A percentile compares a stretch with the other conserved stretches of the same genome.
These are phyloP conservation scores for Brienomyrus brachyistius DNA, from an alignment of 2,113 vertebrate genomes.

Conservation along the genomic window DNA sequence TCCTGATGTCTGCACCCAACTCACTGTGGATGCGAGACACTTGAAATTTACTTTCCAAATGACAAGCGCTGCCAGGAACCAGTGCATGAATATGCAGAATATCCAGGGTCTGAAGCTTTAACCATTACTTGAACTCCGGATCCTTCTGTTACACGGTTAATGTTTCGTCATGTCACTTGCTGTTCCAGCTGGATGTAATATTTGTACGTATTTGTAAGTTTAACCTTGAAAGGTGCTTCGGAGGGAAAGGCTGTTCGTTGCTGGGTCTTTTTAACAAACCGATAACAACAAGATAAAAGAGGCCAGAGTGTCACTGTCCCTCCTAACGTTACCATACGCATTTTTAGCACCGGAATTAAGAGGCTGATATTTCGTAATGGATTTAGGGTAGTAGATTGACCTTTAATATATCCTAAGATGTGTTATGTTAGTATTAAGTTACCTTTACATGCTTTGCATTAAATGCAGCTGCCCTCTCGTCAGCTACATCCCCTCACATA, in stretches of 20 bases:
- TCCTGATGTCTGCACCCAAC: background rate
- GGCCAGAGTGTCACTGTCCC: background rate
- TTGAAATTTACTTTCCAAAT: background rate
- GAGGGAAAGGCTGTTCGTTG: background rate
- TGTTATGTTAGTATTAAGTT: background rate
- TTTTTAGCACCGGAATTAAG: background rate
- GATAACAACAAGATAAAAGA: background rate
- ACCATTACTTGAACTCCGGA: background rate
- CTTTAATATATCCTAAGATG: background rate
- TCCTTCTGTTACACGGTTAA: background rate
- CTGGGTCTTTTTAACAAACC: background rate
- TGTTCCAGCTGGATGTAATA: background rate
- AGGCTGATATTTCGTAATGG: background rate
- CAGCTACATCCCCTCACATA: background rate
- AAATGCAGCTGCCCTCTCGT: background rate
- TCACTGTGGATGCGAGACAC: background rate
- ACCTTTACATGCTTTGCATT: background rate
- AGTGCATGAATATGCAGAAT: background rate
- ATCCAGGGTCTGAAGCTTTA: constrained; percentile 4
- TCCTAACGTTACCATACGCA: background rate
- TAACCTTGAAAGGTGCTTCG: background rate
- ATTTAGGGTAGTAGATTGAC: background rate
- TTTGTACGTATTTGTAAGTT: background rate
- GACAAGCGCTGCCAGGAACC: background rate
- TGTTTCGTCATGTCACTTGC: background rate